Conservation (phyloP, 92 coral and sea anemone genomes). For the Siderastrea siderea region DNA sequence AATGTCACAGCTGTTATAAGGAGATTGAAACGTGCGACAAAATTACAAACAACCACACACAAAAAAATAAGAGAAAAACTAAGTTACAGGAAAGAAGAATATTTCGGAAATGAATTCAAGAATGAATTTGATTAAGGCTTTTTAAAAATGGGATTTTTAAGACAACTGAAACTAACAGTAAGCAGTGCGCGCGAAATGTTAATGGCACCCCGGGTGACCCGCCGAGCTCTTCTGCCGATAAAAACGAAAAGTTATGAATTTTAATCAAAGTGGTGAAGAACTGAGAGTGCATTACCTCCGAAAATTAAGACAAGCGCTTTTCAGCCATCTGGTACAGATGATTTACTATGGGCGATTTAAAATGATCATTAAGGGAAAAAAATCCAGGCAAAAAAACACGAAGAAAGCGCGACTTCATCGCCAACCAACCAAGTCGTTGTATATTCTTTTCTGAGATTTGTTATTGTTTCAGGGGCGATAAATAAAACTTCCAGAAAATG, state of each 20-base stretch:
- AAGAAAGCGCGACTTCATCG: background rate
- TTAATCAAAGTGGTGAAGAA: slow-evolving; percentile 36
- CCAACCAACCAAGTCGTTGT: background rate
- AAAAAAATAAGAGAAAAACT: background rate
- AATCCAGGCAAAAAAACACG: background rate
- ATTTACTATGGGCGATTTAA: slow-evolving; percentile 20
- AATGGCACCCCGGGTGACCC: slow-evolving; percentile 28
- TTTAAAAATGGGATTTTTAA: background rate
- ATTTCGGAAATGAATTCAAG: background rate
- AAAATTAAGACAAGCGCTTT: slow-evolving; percentile 24
- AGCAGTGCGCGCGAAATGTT: slow-evolving; percentile 47
- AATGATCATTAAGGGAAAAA: background rate
- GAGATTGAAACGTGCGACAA: slow-evolving; percentile 32
- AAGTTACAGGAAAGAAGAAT: slow-evolving; percentile 20
- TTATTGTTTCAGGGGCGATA: slow-evolving; percentile 6
- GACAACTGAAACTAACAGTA: slow-evolving; percentile 27
- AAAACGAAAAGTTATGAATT: slow-evolving; percentile 36
- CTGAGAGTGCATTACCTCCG: slow-evolving; percentile 27
- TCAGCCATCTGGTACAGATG: slow-evolving; percentile 29
- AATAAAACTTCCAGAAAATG: slow-evolving; percentile 19
- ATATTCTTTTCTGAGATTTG: slow-evolving; percentile 35
- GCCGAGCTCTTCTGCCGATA: slow-evolving; percentile 15
- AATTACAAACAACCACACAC: slow-evolving; percentile 36
- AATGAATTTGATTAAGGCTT: slow-evolving; percentile 13
- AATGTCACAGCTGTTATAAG: slow-evolving; percentile 88